These are phyloP conservation scores for Machimus rusticus DNA, from an alignment of 2,888 invertebrate species.

Conservation along the genomic window DNA sequence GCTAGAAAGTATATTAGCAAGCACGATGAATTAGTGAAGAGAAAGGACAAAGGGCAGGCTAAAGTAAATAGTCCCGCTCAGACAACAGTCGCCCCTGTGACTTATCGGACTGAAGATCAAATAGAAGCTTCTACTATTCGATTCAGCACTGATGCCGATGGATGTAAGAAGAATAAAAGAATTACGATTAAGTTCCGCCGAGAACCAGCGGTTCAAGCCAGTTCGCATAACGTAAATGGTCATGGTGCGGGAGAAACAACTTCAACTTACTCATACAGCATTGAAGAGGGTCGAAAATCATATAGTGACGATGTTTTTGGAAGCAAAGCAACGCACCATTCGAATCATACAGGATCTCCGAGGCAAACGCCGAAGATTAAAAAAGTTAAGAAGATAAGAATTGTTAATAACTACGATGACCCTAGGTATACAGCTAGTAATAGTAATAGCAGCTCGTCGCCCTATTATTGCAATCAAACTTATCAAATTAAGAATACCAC, in stretches of 20 bases:
- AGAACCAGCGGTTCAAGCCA: conserved; percentile 43
- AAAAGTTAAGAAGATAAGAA: conserved; percentile 50
- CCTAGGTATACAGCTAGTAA: conserved; percentile 13
- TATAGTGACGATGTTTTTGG: neutral
- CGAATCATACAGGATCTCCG: neutral
- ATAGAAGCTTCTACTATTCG: conserved; percentile 59
- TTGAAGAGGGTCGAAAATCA: neutral
- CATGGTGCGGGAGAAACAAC: neutral
- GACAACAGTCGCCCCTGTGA: neutral
- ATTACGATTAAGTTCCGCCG: conserved; percentile 61
- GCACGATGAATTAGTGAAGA: neutral
- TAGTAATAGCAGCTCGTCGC: conserved; percentile 57
- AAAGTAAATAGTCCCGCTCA: conserved; percentile 40
- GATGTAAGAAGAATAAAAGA: conserved; percentile 58
- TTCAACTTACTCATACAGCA: neutral
- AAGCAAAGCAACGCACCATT: neutral
- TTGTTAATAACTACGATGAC: conserved; percentile 53
- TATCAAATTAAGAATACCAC: neutral
- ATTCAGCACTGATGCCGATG: conserved; percentile 57
- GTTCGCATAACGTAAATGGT: neutral
- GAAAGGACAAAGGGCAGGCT: conserved; percentile 2
- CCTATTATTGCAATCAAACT: conserved; percentile 44
- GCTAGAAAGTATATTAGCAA: conserved; percentile 53
- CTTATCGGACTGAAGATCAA: conserved; percentile 54
- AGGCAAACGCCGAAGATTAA: conserved; percentile 56